Evolutionary conservation across 2,797 vertebrate genomes (phyloP), one percentile per base, ranked within the genome.

Genomic region (Falco rusticolus): DNA sequence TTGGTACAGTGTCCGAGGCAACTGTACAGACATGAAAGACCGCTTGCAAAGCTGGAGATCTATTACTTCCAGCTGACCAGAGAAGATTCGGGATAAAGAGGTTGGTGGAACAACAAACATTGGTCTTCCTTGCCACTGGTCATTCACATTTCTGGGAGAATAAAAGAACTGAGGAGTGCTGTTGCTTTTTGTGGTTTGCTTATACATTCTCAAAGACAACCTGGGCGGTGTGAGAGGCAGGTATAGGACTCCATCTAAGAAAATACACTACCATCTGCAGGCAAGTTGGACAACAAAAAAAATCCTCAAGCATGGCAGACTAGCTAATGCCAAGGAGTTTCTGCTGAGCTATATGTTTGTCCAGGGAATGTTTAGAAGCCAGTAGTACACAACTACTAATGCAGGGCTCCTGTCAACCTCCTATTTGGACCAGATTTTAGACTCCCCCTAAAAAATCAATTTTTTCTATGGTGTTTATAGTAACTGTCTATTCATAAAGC

Each of bases 61-160:
- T 4, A 1, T 41, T 75, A 33, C 45, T 93, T 90, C 68, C 33
- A 65, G 33, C 60, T 91, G 50, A 76, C 5, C 54, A 33, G 48
- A 84, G 54, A 54, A 50, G 17, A 68, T 37, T 71, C 22, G 56
- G 34, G 47, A 54, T 65, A 84, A 69, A 61, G 26, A 86, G 29
- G 41, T 37, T 85, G 80, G 21, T 48, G 18, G 33, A 74, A 93
- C 41, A 92, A 69, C 14, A 64, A 77, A 41, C 33, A 12, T 1
- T 51, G 29, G 17, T 48, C 59, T 86, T 86, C 47, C 54, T 80
- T 77, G 66, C 60, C 57, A 37, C 45, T 13, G 31, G 22, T 47
- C 43, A 65, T 94, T 92, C 84, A 91, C 31, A 48, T 93, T 96
- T 87, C 69, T 91, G 84, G 51, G 82, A 93, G 43, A 90, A 84